Conservation (phyloP, 2,888 invertebrate genomes). For the Arge pagana region DNA sequence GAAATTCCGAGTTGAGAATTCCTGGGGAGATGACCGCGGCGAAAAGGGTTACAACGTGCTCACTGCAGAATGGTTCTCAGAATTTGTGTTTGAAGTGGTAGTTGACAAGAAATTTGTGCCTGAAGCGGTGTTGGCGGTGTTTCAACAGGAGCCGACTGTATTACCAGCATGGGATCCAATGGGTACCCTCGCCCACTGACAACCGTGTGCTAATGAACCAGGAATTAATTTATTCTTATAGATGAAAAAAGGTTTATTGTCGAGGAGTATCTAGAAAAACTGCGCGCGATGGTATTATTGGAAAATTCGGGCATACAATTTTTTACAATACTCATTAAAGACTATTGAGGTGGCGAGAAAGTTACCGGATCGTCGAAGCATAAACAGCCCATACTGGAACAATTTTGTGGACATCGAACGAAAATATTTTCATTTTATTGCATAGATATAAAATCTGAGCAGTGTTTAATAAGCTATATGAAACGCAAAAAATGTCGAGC, state of each 20-base stretch:
- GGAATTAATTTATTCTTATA: conserved; percentile 28
- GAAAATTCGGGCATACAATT: conserved; percentile 4
- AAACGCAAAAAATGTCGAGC: no score
- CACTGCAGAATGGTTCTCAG: conserved; percentile 85
- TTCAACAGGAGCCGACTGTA: conserved; percentile 74
- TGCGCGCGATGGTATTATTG: conserved; percentile 14
- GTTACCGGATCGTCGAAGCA: no score
- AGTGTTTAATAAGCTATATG: no score
- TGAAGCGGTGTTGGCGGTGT: conserved; percentile 74
- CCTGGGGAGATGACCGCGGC: conserved; percentile 88
- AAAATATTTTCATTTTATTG: no score
- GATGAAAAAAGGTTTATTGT: neutral
- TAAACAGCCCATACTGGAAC: no score
- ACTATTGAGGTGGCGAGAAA: no score
- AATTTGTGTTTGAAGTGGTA: conserved; percentile 87
- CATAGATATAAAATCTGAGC: no score
- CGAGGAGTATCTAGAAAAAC: conserved; percentile 1
- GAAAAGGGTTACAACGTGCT: conserved; percentile 85
- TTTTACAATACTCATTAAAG: conserved; percentile 6
- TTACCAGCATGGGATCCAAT: conserved; percentile 95
- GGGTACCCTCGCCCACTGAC: conserved; percentile 74
- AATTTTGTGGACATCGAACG: no score
- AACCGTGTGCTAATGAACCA: conserved; percentile 23
- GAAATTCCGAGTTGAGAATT: conserved; percentile 89
- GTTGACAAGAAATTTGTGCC: conserved; percentile 84